Percentiles rank a stretch among this genome's conserved stretches.
Conservation (phyloP, 2,888 invertebrate genomes). For the Eupithecia subfuscata region DNA sequence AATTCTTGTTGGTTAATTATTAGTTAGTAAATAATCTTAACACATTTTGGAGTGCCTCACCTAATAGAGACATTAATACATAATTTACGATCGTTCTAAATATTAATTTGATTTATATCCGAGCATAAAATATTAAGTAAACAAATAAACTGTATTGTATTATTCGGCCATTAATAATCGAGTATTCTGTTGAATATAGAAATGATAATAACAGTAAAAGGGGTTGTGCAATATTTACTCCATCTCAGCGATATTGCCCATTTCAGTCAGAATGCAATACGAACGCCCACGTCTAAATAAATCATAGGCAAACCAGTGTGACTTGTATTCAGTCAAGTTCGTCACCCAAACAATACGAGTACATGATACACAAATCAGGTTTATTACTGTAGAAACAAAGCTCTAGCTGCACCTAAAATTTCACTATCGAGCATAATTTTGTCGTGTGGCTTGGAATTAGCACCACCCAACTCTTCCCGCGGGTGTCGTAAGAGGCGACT, state of each 20-base stretch:
- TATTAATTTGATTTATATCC: constrained; percentile 7
- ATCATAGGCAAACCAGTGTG: constrained; percentile 25
- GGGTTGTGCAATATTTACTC: constrained; percentile 41
- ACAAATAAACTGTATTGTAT: constrained; percentile 3
- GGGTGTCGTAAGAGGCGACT: too few species aligned
- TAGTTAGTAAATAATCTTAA: not conserved
- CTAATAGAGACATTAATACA: constrained; percentile 10
- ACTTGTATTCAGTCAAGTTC: constrained; percentile 25
- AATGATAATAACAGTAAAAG: constrained; percentile 30
- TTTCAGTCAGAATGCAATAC: constrained; percentile 23
- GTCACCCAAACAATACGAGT: constrained; percentile 24
- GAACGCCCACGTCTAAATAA: constrained; percentile 25
- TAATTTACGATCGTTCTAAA: constrained; percentile 9
- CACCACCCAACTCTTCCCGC: too few species aligned
- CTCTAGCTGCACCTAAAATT: not conserved
- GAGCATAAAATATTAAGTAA: constrained; percentile 6
- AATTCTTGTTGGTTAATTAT: not conserved
- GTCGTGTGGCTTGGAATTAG: too few species aligned
- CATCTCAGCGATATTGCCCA: constrained; percentile 32
- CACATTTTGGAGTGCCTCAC: not conserved
- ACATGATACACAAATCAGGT: constrained; percentile 13
- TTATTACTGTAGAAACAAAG: constrained; percentile 11
- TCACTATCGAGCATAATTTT: not conserved
- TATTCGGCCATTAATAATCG: constrained; percentile 7
- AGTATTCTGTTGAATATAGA: constrained; percentile 22